Evolutionary conservation across 2,888 invertebrate species (phyloP).

Genomic region (Zaprionus obscuricornis): DNA sequence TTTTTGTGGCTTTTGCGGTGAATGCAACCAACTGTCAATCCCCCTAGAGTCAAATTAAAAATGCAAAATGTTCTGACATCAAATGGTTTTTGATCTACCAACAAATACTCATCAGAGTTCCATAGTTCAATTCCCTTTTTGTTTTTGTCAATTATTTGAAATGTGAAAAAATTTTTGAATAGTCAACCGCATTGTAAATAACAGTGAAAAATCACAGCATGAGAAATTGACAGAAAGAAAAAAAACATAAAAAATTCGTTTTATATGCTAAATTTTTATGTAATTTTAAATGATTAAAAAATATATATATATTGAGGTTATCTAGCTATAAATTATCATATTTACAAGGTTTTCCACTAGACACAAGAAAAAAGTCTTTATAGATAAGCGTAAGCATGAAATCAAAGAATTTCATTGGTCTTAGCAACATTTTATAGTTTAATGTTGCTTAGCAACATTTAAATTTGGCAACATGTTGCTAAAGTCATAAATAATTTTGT

Average conservation of each 20-base stretch:
- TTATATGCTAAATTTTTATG: too few species aligned
- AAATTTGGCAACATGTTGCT: slow-evolving; percentile 11
- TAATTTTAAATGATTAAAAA: too few species aligned
- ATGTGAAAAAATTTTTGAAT: slow-evolving; percentile 26
- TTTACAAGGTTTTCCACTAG: too few species aligned
- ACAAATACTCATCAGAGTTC: too few species aligned
- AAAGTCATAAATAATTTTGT: slow-evolving; percentile 21
- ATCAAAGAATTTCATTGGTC: too few species aligned
- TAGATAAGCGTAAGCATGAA: too few species aligned
- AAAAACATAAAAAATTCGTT: not conserved
- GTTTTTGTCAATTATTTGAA: slow-evolving; percentile 18
- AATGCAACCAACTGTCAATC: slow-evolving; percentile 14
- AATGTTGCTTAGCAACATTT: slow-evolving; percentile 31
- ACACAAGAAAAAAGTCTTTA: too few species aligned
- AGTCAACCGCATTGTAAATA: slow-evolving; percentile 52
- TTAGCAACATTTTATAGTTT: not conserved
- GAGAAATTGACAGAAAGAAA: not conserved
- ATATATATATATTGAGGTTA: too few species aligned
- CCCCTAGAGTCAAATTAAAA: slow-evolving; percentile 55
- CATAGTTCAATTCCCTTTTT: slow-evolving; percentile 9
- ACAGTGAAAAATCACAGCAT: slow-evolving; percentile 19
- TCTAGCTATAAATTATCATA: too few species aligned
- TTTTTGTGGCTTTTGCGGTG: slow-evolving; percentile 57
- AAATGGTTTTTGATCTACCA: slow-evolving; percentile 39
- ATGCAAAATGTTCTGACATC: slow-evolving; percentile 46